A percentile compares a stretch with the other conserved stretches of the same genome.
Evolutionary conservation across 2,888 invertebrate species (phyloP).

Genomic region (Aleiodes testaceus): DNA sequence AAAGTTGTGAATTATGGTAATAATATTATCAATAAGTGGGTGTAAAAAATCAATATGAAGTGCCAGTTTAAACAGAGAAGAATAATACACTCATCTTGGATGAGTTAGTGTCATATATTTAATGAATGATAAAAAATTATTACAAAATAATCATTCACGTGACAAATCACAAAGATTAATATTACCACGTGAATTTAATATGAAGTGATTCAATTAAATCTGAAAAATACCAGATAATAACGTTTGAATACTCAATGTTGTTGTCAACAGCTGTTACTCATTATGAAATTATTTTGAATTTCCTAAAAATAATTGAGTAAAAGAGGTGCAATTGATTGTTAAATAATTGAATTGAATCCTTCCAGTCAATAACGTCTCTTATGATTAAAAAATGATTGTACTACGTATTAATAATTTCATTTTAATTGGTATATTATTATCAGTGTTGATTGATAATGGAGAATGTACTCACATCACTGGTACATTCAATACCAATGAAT

Average conservation of each 20-base stretch:
- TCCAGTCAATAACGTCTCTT: background rate
- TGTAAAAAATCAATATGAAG: conserved; percentile 28
- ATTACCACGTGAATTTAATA: too few species aligned
- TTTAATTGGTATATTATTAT: background rate
- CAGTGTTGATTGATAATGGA: too few species aligned
- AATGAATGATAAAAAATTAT: conserved; percentile 5
- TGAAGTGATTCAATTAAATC: too few species aligned
- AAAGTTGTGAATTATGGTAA: background rate
- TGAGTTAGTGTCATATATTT: conserved; percentile 3
- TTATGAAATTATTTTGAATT: background rate
- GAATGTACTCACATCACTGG: conserved; percentile 77
- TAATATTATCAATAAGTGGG: background rate
- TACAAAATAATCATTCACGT: too few species aligned
- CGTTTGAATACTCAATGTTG: background rate
- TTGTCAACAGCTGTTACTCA: conserved; percentile 18
- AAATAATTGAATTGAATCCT: background rate
- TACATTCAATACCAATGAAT: conserved; percentile 80
- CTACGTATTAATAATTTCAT: background rate
- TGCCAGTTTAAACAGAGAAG: conserved; percentile 3
- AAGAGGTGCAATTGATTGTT: background rate
- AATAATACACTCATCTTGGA: conserved; percentile 10
- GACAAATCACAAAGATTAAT: too few species aligned
- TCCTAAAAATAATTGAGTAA: background rate
- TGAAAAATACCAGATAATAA: background rate
- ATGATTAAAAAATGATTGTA: conserved; percentile 1